Evolutionary conservation across 37 sponge, comb jelly and placozoan genomes (phyloP).

Genomic region (Ephydatia muelleri): DNA sequence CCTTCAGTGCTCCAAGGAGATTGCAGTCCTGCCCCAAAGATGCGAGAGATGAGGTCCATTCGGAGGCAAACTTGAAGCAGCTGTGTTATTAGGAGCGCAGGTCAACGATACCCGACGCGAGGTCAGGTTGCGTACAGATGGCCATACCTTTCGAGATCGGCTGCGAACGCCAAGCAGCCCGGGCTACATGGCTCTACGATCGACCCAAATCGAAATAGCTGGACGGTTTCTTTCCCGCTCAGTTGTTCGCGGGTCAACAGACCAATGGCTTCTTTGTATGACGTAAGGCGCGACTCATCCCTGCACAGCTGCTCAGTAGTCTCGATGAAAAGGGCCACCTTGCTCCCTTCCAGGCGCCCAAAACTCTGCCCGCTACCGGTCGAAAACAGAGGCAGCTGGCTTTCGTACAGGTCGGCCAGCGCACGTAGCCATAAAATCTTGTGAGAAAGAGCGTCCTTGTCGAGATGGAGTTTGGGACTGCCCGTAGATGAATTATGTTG

Average conservation of each 20-base stretch:
- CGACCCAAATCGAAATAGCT: too few species aligned
- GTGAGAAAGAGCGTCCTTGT: slow-evolving; percentile 8
- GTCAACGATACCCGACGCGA: too few species aligned
- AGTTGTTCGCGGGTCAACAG: too few species aligned
- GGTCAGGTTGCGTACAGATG: too few species aligned
- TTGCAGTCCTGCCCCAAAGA: slow-evolving; percentile 9
- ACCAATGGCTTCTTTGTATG: too few species aligned
- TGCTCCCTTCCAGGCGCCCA: slow-evolving; percentile 21
- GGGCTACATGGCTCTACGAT: too few species aligned
- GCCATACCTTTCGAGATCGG: too few species aligned
- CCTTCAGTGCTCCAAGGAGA: slow-evolving; percentile 26
- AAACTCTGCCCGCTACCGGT: slow-evolving; percentile 18
- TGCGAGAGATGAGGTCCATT: slow-evolving; percentile 27
- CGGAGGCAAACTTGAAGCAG: too few species aligned
- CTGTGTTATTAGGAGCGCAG: too few species aligned
- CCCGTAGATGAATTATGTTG: neutral
- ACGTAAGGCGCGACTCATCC: too few species aligned
- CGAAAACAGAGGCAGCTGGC: slow-evolving; percentile 11
- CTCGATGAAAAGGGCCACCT: slow-evolving; percentile 34
- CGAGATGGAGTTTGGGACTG: neutral
- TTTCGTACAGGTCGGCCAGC: slow-evolving; percentile 27
- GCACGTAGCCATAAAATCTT: slow-evolving; percentile 13
- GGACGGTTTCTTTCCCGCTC: too few species aligned
- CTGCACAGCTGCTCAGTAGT: slow-evolving; percentile 2
- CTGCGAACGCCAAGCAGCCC: too few species aligned